Conservation (phyloP, 1,140 invertebrate species). For the Bombus pascuorum region DNA sequence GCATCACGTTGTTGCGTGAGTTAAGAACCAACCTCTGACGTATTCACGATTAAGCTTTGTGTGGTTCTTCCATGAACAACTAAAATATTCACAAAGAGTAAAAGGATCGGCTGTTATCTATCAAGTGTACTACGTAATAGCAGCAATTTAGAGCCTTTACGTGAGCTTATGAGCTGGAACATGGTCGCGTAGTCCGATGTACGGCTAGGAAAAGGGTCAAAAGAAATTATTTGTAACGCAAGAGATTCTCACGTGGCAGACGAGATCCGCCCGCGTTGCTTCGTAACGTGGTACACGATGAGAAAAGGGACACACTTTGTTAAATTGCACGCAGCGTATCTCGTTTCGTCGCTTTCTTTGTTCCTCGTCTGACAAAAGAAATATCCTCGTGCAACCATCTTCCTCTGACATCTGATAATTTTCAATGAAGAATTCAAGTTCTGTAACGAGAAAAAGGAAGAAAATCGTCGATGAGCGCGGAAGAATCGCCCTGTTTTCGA, state of each 20-base stretch:
- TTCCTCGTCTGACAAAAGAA: not conserved
- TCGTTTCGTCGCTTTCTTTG: slow-evolving; percentile 32
- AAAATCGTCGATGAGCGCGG: not conserved
- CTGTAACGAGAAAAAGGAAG: not conserved
- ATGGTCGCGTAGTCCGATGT: no score
- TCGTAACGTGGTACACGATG: not conserved
- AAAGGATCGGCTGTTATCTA: slow-evolving; percentile 12
- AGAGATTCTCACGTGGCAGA: not conserved
- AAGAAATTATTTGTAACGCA: slow-evolving; percentile 37
- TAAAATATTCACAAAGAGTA: not conserved
- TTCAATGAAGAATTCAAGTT: not conserved
- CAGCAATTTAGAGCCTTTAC: not conserved
- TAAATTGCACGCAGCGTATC: slow-evolving; percentile 47
- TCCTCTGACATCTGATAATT: not conserved
- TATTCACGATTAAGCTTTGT: not conserved
- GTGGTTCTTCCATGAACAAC: not conserved
- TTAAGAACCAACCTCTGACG: not conserved
- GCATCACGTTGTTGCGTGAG: not conserved
- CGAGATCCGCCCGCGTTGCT: not conserved
- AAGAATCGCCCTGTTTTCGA: not conserved
- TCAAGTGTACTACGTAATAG: not conserved
- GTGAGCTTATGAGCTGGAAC: not conserved
- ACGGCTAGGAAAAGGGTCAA: not conserved
- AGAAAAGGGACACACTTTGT: slow-evolving; percentile 1
- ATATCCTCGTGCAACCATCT: not conserved